Evolutionary conservation across 2,888 invertebrate species (phyloP).

Genomic region (Nudaria mundana): DNA sequence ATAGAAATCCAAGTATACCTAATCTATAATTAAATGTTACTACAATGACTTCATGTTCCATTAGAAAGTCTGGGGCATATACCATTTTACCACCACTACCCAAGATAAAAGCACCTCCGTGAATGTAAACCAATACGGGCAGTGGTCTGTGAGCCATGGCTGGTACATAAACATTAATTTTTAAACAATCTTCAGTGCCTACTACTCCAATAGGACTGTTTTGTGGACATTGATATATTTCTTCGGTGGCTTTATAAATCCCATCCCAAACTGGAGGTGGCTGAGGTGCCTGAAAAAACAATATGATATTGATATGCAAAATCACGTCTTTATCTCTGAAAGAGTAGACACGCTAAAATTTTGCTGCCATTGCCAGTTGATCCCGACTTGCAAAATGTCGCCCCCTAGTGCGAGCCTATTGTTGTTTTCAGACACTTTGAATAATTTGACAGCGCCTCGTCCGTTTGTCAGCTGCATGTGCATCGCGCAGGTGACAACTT

Average conservation of each 20-base stretch:
- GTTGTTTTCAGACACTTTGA: too few relatives aligned
- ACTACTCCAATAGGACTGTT: slow-evolving; percentile 33
- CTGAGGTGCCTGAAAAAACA: slow-evolving; percentile 48
- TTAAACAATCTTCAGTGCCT: slow-evolving; percentile 60
- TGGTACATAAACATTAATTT: slow-evolving; percentile 60
- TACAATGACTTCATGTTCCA: slow-evolving; percentile 54
- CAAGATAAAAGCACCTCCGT: slow-evolving; percentile 59
- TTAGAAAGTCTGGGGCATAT: slow-evolving; percentile 52
- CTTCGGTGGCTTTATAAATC: slow-evolving; percentile 51
- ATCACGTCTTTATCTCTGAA: too few relatives aligned
- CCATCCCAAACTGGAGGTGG: slow-evolving; percentile 61
- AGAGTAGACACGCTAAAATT: too few relatives aligned
- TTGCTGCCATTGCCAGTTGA: too few relatives aligned
- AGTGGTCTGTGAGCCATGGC: slow-evolving; percentile 32
- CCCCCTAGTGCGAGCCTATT: too few relatives aligned
- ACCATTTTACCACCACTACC: slow-evolving; percentile 60
- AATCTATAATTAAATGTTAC: slow-evolving; percentile 64
- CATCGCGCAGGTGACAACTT: too few relatives aligned
- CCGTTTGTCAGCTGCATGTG: too few relatives aligned
- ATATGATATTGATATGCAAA: neutral
- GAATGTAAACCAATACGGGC: slow-evolving; percentile 65
- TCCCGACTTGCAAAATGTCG: too few relatives aligned
- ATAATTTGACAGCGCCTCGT: too few relatives aligned
- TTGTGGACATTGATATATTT: slow-evolving; percentile 37
- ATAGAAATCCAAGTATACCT: slow-evolving; percentile 54